Evolutionary conservation across 1,140 invertebrate genomes (phyloP).

Genomic region (Bilobella aurantiaca): DNA sequence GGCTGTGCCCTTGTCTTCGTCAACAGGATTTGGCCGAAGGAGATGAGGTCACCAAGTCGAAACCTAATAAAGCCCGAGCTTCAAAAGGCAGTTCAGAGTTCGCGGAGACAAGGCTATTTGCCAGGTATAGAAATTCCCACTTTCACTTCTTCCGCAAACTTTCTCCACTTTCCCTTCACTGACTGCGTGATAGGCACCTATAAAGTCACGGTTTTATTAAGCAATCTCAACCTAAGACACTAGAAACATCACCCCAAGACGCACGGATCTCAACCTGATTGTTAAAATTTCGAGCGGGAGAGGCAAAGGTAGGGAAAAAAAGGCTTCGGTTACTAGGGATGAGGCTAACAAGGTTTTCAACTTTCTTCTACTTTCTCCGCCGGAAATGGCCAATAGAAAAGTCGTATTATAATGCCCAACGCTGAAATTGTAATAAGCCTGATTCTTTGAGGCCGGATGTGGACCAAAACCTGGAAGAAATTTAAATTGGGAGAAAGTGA

Average conservation of each 20-base stretch:
- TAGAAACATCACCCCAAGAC: not conserved
- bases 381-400: no score
- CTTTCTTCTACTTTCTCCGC: no score
- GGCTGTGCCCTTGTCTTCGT: not conserved
- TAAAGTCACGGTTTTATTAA: not conserved
- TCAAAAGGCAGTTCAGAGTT: not conserved
- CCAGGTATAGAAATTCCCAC: not conserved
- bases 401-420: no score
- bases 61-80: not conserved
- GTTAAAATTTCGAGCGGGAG: no score
- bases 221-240: slow-evolving; percentile 5
- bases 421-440: no score
- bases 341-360: no score
- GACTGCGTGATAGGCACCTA: slow-evolving; percentile 1
- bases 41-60: not conserved
- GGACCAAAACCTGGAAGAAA: no score
- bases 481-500: not conserved
- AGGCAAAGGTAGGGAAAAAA: not conserved
- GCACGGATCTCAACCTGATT: no score
- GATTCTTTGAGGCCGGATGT: no score
- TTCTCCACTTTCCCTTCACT: not conserved
- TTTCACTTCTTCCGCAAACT: not conserved
- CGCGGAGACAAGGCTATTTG: not conserved
- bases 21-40: not conserved
- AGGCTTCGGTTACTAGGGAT: no score